These are phyloP conservation scores for Pseudeuparius sepicola DNA, from an alignment of 2,888 invertebrate species.

Conservation along the genomic window DNA sequence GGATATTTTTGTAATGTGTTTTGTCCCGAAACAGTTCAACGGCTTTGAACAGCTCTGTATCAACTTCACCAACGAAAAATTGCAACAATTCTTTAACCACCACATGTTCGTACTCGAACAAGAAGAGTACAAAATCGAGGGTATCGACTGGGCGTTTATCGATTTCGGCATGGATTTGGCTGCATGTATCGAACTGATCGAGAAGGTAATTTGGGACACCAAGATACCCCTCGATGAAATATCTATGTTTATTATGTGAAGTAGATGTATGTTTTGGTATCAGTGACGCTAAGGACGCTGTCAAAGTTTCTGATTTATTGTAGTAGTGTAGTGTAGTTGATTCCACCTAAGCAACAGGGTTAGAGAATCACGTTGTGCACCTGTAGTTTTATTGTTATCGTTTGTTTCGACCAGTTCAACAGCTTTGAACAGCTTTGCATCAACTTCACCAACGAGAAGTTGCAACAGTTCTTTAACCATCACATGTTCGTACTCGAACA, in stretches of 20 bases:
- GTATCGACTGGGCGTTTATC: slow-evolving; percentile 93
- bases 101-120: slow-evolving; percentile 97
- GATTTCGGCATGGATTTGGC: slow-evolving; percentile 96
- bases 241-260: slow-evolving; percentile 1
- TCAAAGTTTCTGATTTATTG: too few species aligned
- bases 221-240: background rate
- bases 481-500: slow-evolving; percentile 92
- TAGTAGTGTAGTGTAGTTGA: too few species aligned
- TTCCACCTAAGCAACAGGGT: slow-evolving; percentile 29
- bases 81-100: slow-evolving; percentile 98
- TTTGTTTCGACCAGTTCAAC: slow-evolving; percentile 55
- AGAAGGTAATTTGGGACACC: slow-evolving; percentile 72
- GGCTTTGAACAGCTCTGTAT: slow-evolving; percentile 97
- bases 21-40: slow-evolving; percentile 59
- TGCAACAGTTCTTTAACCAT: slow-evolving; percentile 92
- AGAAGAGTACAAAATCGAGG: slow-evolving; percentile 91
- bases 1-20: slow-evolving; percentile 9
- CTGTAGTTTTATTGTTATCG: slow-evolving; percentile 23
- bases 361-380: slow-evolving; percentile 22
- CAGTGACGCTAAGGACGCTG: too few species aligned
- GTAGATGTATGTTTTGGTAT: slow-evolving; percentile 2
- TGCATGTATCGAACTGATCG: slow-evolving; percentile 91
- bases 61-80: slow-evolving; percentile 96
- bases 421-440: slow-evolving; percentile 90
- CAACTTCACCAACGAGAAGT: slow-evolving; percentile 89